phyloP scores from a whole-genome alignment of 2,888 invertebrate genomes.

The Drosophila dives region DNA sequence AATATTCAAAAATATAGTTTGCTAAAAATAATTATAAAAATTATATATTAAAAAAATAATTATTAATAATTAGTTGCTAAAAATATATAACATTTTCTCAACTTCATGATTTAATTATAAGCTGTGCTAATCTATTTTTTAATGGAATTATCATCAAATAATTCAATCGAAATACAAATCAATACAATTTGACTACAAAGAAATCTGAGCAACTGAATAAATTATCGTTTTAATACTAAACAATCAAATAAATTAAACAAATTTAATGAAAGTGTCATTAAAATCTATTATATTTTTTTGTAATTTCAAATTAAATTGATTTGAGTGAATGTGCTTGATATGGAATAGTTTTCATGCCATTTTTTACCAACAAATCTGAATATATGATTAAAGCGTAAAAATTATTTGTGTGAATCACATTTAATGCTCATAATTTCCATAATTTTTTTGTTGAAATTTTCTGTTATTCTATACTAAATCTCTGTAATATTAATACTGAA shows the following conservation, averaged over 20 bases:
- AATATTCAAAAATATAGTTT: background rate
- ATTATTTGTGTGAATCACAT: background rate
- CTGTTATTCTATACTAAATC: background rate
- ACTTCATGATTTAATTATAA: background rate
- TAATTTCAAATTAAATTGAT: background rate
- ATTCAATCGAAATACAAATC: background rate
- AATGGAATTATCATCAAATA: background rate
- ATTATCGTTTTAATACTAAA: background rate
- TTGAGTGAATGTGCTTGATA: background rate
- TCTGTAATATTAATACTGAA: background rate
- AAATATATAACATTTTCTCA: background rate
- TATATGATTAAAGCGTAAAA: background rate
- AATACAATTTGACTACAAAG: background rate
- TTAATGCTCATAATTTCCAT: background rate
- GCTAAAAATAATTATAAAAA: too few species aligned
- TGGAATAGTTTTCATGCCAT: background rate
- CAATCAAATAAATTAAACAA: background rate
- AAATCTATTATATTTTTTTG: background rate
- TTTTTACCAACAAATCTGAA: background rate
- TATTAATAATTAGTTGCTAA: too few species aligned
- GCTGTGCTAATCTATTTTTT: slow-evolving; percentile 1
- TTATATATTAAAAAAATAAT: too few species aligned
- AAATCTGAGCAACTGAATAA: background rate
- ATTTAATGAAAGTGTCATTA: background rate
- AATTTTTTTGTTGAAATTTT: background rate